Base-by-base conservation (phyloP, 2,113 vertebrate genomes). In the Illadopsis cleaveri region DNA sequence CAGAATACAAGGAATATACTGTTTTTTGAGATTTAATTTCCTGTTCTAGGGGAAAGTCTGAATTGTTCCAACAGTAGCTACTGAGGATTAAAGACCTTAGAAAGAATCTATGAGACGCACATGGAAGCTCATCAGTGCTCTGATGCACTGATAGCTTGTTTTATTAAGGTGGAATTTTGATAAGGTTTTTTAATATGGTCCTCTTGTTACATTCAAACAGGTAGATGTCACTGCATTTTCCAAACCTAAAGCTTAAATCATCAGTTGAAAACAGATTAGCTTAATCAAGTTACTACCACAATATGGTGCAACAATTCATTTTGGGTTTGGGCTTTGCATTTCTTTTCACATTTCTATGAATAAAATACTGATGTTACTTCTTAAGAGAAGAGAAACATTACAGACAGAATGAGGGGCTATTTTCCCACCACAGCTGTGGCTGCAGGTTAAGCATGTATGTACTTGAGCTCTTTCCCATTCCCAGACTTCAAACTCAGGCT, bases 151-250 rank as follows among this genome's bases (percentile, higher is more conserved):
- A 81, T 92, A 94, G 7, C 47, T 88, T 92, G 47, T 81, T 93
- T 96, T 92, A 93, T 95, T 94, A 62, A 91, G 57, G 57, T 57
- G 53, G 79, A 86, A 86, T 93, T 90, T 83, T 78, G n/a, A 92
- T 81, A 75, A 94, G 79, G 37, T 53, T 66, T 73, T 84, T 91
- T 85, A 89, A 83, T 75, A 51, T 53, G 37, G n/a, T 62, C 9
- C 54, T 90, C 62, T 35, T 78, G 37, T 50, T 90, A 60, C 12
- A 19, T 64, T 92, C 48, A 68, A 48, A 38, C 47, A 50, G 48
- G 37, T 64, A 90, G 77, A 71, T 44, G 35, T 31, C 86, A 81
- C 68, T 90, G 25, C 75, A 71, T 94, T 95, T 93, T 94, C 56
- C 51, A 90, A 51, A 61, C 24, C 80, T 81, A 48, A 83, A 76